These are phyloP conservation scores for Celastrina argiolus DNA, from an alignment of 2,888 invertebrate species.

Conservation along the genomic window DNA sequence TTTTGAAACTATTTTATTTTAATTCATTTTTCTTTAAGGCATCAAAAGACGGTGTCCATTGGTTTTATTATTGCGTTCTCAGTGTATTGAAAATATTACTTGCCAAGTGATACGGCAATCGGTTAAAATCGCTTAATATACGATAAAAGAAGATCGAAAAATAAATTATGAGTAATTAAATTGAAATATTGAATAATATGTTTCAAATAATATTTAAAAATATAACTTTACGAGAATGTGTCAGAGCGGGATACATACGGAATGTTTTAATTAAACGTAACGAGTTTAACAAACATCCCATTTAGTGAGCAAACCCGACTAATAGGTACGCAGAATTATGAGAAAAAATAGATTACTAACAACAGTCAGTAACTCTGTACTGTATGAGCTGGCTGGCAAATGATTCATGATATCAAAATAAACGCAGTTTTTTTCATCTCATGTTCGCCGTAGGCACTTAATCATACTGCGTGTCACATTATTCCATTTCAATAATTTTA, in stretches of 20 bases:
- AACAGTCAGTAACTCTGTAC: constrained; percentile 25
- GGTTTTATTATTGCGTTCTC: too few relatives aligned
- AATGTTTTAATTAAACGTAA: constrained; percentile 8
- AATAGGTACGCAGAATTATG: constrained; percentile 24
- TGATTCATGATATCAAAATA: constrained; percentile 66
- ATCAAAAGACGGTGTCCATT: too few relatives aligned
- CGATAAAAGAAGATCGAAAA: too few relatives aligned
- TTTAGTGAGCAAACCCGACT: constrained; percentile 15
- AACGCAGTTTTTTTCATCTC: constrained; percentile 48
- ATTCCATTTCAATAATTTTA: constrained; percentile 30
- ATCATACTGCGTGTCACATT: constrained; percentile 38
- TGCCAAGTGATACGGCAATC: too few relatives aligned
- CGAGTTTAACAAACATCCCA: constrained; percentile 13
- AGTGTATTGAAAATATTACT: too few relatives aligned
- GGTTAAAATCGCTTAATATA: too few relatives aligned
- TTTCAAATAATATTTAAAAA: too few relatives aligned
- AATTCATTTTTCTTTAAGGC: too few relatives aligned
- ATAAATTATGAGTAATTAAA: too few relatives aligned
- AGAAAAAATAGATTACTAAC: constrained; percentile 29
- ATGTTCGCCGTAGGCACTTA: constrained; percentile 46
- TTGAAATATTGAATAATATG: too few relatives aligned
- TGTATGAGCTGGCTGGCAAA: constrained; percentile 34
- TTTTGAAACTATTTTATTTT: not conserved
- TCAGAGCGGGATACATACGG: not conserved
- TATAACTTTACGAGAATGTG: not conserved